Evolutionary conservation across 2,888 invertebrate genomes (phyloP).

Genomic region (Patella depressa): DNA sequence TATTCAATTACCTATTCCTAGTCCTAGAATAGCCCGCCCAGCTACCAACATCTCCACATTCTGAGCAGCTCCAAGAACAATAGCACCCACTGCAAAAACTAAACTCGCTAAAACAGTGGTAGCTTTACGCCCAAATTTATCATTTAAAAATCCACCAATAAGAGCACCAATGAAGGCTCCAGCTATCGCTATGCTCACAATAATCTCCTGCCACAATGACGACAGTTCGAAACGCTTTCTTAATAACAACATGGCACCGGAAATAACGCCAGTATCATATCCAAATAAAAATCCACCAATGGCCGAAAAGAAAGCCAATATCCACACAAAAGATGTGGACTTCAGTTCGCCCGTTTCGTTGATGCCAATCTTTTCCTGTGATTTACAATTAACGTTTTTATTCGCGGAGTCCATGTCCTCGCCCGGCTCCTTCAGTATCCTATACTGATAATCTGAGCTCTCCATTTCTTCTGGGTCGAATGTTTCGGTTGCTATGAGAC

Average conservation of each 20-base stretch:
- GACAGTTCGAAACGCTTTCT: conserved; percentile 70
- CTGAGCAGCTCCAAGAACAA: conserved; percentile 71
- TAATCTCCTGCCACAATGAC: conserved; percentile 72
- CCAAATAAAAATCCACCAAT: conserved; percentile 75
- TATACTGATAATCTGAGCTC: no score
- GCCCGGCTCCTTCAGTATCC: no score
- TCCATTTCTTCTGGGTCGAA: no score
- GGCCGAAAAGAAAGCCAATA: conserved; percentile 64
- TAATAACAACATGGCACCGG: conserved; percentile 73
- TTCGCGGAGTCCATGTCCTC: no score
- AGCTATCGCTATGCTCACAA: conserved; percentile 73
- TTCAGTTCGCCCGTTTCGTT: not conserved
- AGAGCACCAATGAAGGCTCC: conserved; percentile 72
- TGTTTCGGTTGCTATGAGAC: no score
- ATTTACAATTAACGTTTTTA: no score
- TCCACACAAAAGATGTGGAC: conserved; percentile 46
- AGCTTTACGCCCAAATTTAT: conserved; percentile 73
- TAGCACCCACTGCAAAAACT: conserved; percentile 73
- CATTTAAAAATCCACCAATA: conserved; percentile 72
- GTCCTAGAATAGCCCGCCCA: conserved; percentile 73
- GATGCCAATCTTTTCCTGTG: no score
- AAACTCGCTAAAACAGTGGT: conserved; percentile 73
- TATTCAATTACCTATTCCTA: conserved; percentile 72
- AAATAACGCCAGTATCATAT: conserved; percentile 77
- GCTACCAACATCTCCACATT: conserved; percentile 68